Percentiles rank a stretch among this genome's conserved stretches.
phyloP scores from a whole-genome alignment of 2,797 vertebrate species.

The Diglossa cyanea region DNA sequence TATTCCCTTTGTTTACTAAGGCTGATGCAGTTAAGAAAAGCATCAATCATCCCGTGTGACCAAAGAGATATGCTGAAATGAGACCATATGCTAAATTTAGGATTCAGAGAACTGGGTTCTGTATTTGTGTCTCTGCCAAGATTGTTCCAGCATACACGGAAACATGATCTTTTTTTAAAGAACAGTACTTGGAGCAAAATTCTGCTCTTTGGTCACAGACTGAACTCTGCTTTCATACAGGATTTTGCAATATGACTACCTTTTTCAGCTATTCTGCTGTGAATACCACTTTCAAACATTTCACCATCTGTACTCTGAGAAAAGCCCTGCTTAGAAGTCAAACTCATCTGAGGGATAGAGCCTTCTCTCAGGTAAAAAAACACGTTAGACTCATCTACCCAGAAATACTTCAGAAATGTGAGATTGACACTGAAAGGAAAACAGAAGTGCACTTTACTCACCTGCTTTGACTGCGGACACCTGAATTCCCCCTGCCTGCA shows the following conservation, averaged over 20 bases:
- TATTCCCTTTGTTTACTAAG: background rate
- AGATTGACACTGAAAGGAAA: background rate
- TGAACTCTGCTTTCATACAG: background rate
- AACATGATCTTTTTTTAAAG: constrained; percentile 45
- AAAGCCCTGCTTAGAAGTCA: background rate
- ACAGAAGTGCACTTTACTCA: background rate
- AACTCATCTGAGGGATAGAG: fast-evolving
- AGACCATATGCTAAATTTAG: constrained; percentile 63
- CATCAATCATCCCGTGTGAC: background rate
- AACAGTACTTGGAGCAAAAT: constrained; percentile 25
- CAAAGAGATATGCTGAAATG: constrained; percentile 43
- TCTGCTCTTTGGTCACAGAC: background rate
- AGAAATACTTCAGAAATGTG: background rate
- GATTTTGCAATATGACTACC: background rate
- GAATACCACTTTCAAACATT: background rate
- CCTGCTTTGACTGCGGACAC: background rate
- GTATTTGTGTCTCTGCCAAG: constrained; percentile 18
- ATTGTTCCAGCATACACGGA: constrained; percentile 28
- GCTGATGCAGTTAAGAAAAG: constrained; percentile 3
- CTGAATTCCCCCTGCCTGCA: background rate
- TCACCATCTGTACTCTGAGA: fast-evolving
- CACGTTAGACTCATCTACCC: background rate
- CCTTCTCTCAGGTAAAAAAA: background rate
- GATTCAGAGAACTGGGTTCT: constrained; percentile 60
- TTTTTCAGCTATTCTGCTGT: background rate